phyloP scores from a whole-genome alignment of 2,888 invertebrate genomes.

The Cryptosula pallasiana region DNA sequence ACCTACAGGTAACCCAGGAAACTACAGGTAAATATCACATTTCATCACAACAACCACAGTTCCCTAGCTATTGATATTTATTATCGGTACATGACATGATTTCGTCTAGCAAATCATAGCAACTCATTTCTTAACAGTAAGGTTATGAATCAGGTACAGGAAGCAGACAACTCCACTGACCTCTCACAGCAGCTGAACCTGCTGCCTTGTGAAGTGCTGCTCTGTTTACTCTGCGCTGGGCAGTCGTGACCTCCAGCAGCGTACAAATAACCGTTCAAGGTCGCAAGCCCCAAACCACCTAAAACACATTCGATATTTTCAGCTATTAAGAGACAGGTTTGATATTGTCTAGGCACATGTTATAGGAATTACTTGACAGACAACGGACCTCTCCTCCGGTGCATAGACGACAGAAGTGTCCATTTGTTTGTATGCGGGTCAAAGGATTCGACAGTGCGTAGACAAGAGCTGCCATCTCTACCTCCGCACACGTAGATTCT shows the following conservation, averaged over 20 bases:
- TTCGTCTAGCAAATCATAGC: no score
- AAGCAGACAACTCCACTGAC: no score
- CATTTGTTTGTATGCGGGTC: conserved; percentile 74
- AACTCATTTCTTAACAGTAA: no score
- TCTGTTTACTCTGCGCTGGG: conserved; percentile 73
- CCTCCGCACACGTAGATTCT: conserved; percentile 88
- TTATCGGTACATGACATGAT: no score
- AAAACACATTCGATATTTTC: no score
- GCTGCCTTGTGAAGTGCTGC: conserved; percentile 58
- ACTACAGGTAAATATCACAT: no score
- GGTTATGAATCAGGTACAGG: no score
- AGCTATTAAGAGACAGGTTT: not conserved
- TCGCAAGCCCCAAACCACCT: conserved; percentile 84
- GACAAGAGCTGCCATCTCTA: conserved; percentile 82
- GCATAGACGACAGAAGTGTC: conserved; percentile 82
- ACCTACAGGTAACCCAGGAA: conserved; percentile 54
- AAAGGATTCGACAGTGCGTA: conserved; percentile 82
- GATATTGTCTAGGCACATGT: no score
- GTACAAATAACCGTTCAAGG: conserved; percentile 80
- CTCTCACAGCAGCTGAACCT: conserved; percentile 86
- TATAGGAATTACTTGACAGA: no score
- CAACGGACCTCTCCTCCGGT: conserved; percentile 62
- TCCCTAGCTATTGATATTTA: no score
- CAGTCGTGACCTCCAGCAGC: conserved; percentile 91
- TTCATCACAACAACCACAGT: no score